Evolutionary conservation across 1,140 invertebrate species (phyloP).

Genomic region (Octopus sinensis): DNA sequence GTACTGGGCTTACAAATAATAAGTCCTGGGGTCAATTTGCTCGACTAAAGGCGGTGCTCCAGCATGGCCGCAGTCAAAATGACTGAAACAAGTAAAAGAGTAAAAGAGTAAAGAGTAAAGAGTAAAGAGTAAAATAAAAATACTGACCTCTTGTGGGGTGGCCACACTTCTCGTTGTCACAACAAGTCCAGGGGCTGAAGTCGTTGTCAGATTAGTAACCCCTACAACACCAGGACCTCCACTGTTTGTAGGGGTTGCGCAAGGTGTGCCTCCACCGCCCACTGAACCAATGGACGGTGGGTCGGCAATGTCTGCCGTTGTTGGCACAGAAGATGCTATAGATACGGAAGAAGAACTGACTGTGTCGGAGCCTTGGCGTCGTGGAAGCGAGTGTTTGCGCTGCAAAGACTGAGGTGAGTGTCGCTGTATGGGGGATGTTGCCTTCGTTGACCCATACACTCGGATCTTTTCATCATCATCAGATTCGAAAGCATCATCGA

Average conservation of each 20-base stretch:
- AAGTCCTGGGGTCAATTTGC: too few relatives aligned
- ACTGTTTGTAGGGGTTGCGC: not conserved
- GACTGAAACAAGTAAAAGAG: too few relatives aligned
- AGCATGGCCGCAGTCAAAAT: too few relatives aligned
- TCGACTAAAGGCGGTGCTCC: too few relatives aligned
- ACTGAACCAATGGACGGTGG: not conserved
- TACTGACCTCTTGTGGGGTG: too few relatives aligned
- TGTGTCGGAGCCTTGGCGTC: not conserved
- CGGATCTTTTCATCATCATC: constrained; percentile 34
- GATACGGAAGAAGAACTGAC: not conserved
- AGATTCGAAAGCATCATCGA: constrained; percentile 28
- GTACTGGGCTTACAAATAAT: too few relatives aligned
- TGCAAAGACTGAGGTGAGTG: not conserved
- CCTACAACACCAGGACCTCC: not conserved
- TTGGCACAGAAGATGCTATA: not conserved
- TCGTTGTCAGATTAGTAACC: not conserved
- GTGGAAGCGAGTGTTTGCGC: not conserved
- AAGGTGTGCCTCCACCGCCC: not conserved
- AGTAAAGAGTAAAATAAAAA: too few relatives aligned
- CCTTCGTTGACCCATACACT: constrained; percentile 29
- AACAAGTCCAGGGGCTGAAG: constrained; percentile 1
- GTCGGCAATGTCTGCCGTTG: not conserved
- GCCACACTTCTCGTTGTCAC: not conserved
- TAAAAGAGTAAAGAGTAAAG: too few relatives aligned
- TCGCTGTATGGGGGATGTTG: constrained; percentile 20